Conservation (phyloP, 2,113 vertebrate species). For the Dicrurus megarhynchus region DNA sequence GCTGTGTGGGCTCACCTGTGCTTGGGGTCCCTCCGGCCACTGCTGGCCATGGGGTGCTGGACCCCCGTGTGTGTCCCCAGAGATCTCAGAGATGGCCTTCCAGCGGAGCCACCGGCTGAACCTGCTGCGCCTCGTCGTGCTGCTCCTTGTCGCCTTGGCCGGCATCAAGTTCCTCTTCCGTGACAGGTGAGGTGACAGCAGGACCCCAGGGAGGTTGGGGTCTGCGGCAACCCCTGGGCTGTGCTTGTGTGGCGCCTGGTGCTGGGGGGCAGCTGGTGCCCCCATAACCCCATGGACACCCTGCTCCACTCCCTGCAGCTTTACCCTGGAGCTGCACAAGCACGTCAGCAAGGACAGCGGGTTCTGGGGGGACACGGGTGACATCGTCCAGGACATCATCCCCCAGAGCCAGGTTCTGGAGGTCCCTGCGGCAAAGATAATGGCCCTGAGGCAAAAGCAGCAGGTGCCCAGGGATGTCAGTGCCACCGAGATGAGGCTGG, state of each 20-base stretch:
- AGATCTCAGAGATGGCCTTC: slow-evolving; percentile 47
- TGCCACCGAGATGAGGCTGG: slow-evolving; percentile 52
- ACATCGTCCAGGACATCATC: background rate
- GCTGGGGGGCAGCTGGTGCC: background rate
- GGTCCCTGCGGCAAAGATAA: background rate
- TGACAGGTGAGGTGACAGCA: slow-evolving; percentile 63
- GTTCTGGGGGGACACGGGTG: slow-evolving; percentile 39
- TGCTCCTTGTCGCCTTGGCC: slow-evolving; percentile 47
- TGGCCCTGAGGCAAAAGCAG: background rate
- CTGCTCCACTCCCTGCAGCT: background rate
- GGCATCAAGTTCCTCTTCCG: slow-evolving; percentile 62
- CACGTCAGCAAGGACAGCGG: background rate
- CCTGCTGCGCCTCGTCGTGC: slow-evolving; percentile 54
- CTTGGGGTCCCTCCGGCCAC: background rate
- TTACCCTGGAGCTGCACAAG: slow-evolving; percentile 45
- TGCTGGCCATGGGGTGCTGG: background rate
- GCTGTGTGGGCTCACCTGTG: background rate
- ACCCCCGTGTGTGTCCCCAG: background rate
- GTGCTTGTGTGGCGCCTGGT: accelerated
- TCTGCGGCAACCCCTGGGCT: background rate
- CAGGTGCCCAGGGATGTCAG: background rate
- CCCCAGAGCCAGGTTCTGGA: background rate
- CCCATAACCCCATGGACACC: accelerated
- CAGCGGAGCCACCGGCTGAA: slow-evolving; percentile 57
- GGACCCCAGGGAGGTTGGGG: accelerated